Evolutionary conservation across 2,797 vertebrate species (phyloP), one percentile per base, ranked within the genome.

Genomic region (Acanthornis magna): DNA sequence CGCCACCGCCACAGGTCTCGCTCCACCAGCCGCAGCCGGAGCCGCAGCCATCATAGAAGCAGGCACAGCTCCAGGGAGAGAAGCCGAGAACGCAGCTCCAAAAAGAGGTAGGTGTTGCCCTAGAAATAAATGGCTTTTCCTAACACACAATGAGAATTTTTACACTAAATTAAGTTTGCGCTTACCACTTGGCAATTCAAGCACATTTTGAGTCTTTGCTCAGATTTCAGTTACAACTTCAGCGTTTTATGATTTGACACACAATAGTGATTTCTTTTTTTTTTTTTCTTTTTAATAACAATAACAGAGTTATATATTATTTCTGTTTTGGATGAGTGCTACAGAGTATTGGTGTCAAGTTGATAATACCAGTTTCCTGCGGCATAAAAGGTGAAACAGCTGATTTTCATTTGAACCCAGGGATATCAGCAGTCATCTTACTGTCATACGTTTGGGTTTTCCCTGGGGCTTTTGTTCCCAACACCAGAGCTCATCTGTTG

Each of bases 61-160:
- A 96, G 98, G 91, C 98, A 98, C 71, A 98, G 98, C 62, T 98
- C 98, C 92, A 97, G 98, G 94, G 98, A 98, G 94, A 97, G 98
- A 47, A 98, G 98, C 97, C 97, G 97, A 92, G 98, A 98, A 20
- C 97, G 98, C 73, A 97, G 97, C 95, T 98, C 98, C 91, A 98
- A 98, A 96, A 97, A 98, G 97, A 98, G 98, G 98, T 98, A 83
- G 23, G 21, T 67, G 9, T 86, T 78, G 88, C 15, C 34, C 51
- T 27, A 43, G 48, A 65, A 80, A 42, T 26, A 45, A 78, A 43
- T 13, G 21, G 19, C 38, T 80, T 62, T 67, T 91, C 48, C 43
- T n/a, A 30, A 27, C 7, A 11, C 8, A 0, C 4, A 16, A 0
- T n/a, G 34, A 74, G 48, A 70, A 20, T 32, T 70, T 66, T 68